phyloP scores from a whole-genome alignment of 1,140 invertebrate species.

The Ostrea edulis region DNA sequence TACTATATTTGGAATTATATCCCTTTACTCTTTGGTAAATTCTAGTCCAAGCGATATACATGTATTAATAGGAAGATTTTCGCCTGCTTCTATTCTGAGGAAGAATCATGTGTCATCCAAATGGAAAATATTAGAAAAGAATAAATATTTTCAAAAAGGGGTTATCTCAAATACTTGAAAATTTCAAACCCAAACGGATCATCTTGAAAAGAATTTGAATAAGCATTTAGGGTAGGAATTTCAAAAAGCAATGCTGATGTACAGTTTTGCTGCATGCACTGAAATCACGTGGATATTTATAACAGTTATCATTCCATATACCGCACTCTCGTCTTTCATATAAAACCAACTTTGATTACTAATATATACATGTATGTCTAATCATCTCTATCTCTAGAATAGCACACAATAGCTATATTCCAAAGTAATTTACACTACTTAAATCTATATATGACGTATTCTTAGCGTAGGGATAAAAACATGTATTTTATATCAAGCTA shows the following conservation, averaged over 20 bases:
- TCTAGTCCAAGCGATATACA: too few species aligned
- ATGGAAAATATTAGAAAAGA: not conserved
- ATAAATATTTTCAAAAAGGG: not conserved
- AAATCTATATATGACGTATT: too few species aligned
- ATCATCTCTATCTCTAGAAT: not conserved
- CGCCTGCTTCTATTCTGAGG: not conserved
- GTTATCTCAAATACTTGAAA: not conserved
- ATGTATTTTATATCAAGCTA: too few species aligned
- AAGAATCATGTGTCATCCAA: not conserved
- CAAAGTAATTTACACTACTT: too few species aligned
- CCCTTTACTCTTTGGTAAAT: too few species aligned
- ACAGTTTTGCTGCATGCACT: not conserved
- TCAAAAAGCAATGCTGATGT: not conserved
- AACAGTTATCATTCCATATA: not conserved
- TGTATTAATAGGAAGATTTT: too few species aligned
- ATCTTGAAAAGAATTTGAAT: not conserved
- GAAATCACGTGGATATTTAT: not conserved
- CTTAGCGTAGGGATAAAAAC: too few species aligned
- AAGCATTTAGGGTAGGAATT: not conserved
- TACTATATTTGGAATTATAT: not conserved
- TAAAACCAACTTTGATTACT: not conserved
- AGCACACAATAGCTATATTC: too few species aligned
- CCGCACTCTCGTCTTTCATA: not conserved
- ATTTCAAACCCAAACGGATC: not conserved
- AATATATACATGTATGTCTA: not conserved